Evolutionary conservation across 2,797 vertebrate species (phyloP).

Genomic region (Buceros bicornis): DNA sequence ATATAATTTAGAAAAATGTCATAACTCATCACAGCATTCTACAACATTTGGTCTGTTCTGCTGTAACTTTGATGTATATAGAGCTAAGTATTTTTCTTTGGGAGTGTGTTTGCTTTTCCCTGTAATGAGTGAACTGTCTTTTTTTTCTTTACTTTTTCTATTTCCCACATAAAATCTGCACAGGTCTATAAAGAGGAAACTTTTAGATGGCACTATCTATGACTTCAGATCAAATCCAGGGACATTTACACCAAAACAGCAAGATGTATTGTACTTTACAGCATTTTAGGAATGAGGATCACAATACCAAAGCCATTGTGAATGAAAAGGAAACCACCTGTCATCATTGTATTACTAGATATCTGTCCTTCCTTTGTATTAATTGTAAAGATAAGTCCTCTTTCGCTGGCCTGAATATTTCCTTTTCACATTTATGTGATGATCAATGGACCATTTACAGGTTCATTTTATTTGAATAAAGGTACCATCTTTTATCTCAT

Average conservation of each 20-base stretch:
- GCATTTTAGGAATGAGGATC: not conserved
- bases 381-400: not conserved
- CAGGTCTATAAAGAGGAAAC: not conserved
- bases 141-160: not conserved
- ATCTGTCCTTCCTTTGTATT: not conserved
- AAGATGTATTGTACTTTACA: not conserved
- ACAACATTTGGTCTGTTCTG: not conserved
- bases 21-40: not conserved
- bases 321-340: not conserved
- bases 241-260: not conserved
- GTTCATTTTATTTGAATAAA: conserved; percentile 31
- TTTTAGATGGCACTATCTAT: not conserved
- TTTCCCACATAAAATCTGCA: not conserved
- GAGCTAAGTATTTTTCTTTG: not conserved
- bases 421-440: not conserved
- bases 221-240: not conserved
- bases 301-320: not conserved
- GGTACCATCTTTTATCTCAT: not conserved
- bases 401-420: not conserved
- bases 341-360: not conserved
- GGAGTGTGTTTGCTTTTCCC: not conserved
- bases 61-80: not conserved
- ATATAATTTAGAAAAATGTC: not conserved
- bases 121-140: not conserved
- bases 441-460: not conserved